phyloP scores from a whole-genome alignment of 2,888 invertebrate genomes.

The Acheta domesticus region DNA sequence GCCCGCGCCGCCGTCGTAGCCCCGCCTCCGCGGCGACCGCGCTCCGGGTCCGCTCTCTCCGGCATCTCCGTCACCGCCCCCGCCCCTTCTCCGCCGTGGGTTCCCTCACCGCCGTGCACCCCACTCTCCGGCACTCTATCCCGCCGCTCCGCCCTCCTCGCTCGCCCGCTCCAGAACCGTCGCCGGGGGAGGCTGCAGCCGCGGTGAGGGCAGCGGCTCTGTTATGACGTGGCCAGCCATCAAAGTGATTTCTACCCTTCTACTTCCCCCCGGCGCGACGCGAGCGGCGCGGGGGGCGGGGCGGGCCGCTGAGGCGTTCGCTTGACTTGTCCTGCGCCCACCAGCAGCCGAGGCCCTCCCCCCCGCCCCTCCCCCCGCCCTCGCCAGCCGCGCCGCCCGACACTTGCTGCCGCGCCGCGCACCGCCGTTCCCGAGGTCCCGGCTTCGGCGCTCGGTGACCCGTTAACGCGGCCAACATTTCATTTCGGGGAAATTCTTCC shows the following conservation, averaged over 20 bases:
- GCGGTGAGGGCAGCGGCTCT: conserved; percentile 20
- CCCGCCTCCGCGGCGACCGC: not conserved
- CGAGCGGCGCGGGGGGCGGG: not conserved
- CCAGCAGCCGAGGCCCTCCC: too few species aligned
- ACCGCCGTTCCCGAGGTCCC: not conserved
- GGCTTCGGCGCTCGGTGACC: not conserved
- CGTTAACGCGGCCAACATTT: not conserved
- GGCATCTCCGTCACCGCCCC: not conserved
- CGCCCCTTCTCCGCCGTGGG: not conserved
- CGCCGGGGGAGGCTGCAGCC: not conserved
- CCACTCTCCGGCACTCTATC: not conserved
- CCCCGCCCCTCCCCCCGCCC: not conserved
- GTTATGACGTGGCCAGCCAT: conserved; percentile 35
- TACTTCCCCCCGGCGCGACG: not conserved
- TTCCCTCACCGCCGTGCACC: not conserved
- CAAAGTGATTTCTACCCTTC: conserved; percentile 35
- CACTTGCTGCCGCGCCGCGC: not conserved
- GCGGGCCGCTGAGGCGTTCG: not conserved
- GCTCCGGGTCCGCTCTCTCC: not conserved
- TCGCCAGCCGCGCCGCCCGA: not conserved
- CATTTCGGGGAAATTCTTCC: not conserved
- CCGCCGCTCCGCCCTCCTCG: not conserved
- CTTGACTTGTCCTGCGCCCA: not conserved
- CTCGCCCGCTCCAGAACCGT: not conserved
- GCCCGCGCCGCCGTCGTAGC: too few species aligned